Evolutionary conservation across 2,113 vertebrate species (phyloP), one percentile per base, ranked within the genome.

Genomic region (Gallinago media): DNA sequence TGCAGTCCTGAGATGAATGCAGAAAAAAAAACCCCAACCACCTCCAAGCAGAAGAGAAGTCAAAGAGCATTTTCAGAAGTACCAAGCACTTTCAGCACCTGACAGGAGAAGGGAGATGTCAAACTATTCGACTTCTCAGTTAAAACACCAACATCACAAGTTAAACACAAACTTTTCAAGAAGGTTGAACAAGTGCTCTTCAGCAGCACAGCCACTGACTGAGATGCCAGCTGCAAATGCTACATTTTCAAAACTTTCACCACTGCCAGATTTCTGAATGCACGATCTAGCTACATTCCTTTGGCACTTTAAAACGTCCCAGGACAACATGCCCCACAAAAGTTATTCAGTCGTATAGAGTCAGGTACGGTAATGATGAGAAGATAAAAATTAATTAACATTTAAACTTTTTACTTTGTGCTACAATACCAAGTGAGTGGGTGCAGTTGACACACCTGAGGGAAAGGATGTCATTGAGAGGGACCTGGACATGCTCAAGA

Each of bases 221-320:
- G 58, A 79, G 17, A 8, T 27, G 18, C 15, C 29, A 38, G 25
- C 22, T 67, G 31, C 75, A 92, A 86, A 85, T 8, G 21, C 12
- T 15, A 20, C 15, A 21, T 81, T 84, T 55, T 63, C 55, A 81
- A 78, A 83, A 38, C 19, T 58, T 62, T 63, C 72, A 38, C 9
- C 25, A 5, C 32, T 14, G 42, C 9, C 26, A 32, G 18, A 29
- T 27, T 46, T 71, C 68, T 14, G 56, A 90, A 76, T 29, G 38
- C 17, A 55, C 0, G 0, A 50, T 20, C 50, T 18, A 36, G 26
- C 32, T 42, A 5, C 1, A 0, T 40, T 89, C 61, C 38, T 67
- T 42, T 36, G 31, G 47, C 31, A 54, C 42, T 29, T 68, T 26
- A 49, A 84, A 40, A 14, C 1, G 4, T 54, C 46, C n/a, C 65